Evolutionary conservation across 1,140 invertebrate species (phyloP).

Genomic region (Drosophila pandora): DNA sequence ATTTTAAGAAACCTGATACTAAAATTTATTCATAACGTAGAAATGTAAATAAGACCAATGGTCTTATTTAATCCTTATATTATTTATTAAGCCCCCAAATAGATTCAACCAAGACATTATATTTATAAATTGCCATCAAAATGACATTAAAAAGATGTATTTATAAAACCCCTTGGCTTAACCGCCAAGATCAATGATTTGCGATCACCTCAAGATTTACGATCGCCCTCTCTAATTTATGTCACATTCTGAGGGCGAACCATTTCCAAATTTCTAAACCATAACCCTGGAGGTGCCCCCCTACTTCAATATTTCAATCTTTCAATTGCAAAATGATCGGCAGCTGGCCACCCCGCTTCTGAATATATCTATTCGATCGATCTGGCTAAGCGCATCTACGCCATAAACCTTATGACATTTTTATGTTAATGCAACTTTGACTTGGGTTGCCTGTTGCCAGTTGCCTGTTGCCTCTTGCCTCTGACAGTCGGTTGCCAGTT

Average conservation of each 20-base stretch:
- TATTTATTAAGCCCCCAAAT: not conserved
- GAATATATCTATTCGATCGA: constrained; percentile 48
- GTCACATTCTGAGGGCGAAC: constrained; percentile 20
- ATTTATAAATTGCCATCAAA: not conserved
- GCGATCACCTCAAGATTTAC: constrained; percentile 60
- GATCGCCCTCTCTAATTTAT: constrained; percentile 63
- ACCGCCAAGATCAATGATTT: constrained; percentile 48
- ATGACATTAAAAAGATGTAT: constrained; percentile 5
- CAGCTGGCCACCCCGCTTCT: constrained; percentile 42
- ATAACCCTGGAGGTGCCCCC: constrained; percentile 11
- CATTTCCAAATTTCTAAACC: constrained; percentile 27
- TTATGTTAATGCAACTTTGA: constrained; percentile 81
- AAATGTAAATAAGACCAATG: no score
- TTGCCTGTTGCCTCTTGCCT: not conserved
- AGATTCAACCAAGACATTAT: not conserved
- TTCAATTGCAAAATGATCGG: constrained; percentile 67
- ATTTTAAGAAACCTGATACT: no score
- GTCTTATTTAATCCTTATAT: not conserved
- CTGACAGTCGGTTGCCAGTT: not conserved
- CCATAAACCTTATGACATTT: constrained; percentile 81
- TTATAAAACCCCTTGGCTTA: constrained; percentile 15
- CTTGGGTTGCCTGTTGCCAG: constrained; percentile 21
- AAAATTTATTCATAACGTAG: no score
- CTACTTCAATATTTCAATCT: not conserved
- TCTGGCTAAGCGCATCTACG: constrained; percentile 66